Percentiles rank a stretch among this genome's conserved stretches.
Conservation (phyloP, 2,888 invertebrate species). For the Dicycla oo region DNA sequence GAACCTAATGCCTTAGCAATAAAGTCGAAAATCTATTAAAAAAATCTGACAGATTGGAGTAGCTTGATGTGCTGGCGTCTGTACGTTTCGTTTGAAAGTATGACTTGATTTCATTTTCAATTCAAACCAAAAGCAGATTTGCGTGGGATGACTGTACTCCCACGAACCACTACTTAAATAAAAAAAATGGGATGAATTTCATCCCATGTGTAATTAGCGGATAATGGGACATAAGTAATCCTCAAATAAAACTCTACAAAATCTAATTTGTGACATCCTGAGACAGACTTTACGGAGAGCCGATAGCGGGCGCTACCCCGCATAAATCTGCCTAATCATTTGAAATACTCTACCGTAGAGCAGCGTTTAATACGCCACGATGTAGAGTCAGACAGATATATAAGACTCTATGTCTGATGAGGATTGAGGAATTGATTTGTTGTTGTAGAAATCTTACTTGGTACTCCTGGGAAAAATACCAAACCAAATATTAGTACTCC, state of each 20-base stretch:
- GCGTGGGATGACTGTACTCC: too few relatives aligned
- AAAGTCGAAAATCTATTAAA: too few relatives aligned
- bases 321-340: constrained; percentile 85
- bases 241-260: constrained; percentile 46
- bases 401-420: constrained; percentile 39
- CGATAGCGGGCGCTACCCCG: constrained; percentile 59
- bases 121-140: too few relatives aligned
- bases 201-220: too few relatives aligned
- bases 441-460: background rate
- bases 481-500: background rate
- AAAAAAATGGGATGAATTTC: too few relatives aligned
- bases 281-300: constrained; percentile 35
- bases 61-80: too few relatives aligned
- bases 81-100: too few relatives aligned
- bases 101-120: too few relatives aligned
- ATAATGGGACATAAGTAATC: background rate
- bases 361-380: constrained; percentile 71
- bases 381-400: constrained; percentile 35
- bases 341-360: constrained; percentile 75
- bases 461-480: background rate
- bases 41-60: too few relatives aligned
- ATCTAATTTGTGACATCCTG: constrained; percentile 50
- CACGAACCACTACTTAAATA: too few relatives aligned
- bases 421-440: constrained; percentile 34
- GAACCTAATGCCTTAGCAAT: too few relatives aligned